Conservation (phyloP, 2,888 invertebrate species). For the Hydraecia micacea region DNA sequence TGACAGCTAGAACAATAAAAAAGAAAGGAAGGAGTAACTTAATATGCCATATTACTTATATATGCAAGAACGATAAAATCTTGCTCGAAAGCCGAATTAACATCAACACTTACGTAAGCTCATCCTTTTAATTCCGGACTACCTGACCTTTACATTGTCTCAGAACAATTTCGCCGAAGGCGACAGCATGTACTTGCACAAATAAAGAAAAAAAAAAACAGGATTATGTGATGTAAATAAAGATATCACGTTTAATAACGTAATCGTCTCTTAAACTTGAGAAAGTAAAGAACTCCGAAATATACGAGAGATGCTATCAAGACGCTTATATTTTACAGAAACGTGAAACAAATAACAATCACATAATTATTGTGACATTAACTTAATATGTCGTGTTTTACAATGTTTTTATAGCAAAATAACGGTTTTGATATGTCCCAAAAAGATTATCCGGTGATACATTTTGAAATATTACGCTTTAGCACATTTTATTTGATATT, state of each 20-base stretch:
- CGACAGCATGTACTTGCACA: constrained; percentile 24
- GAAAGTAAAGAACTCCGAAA: constrained; percentile 67
- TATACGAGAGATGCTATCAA: constrained; percentile 62
- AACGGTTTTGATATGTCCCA: constrained; percentile 27
- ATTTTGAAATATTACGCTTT: constrained; percentile 34
- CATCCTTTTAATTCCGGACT: constrained; percentile 36
- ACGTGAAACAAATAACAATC: constrained; percentile 67
- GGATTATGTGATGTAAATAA: constrained; percentile 65
- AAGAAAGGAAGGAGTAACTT: constrained; percentile 33
- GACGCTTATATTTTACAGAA: constrained; percentile 55
- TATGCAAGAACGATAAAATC: constrained; percentile 48
- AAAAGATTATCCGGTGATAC: constrained; percentile 44
- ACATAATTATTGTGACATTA: constrained; percentile 51
- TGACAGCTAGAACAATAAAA: constrained; percentile 25
- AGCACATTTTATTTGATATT: constrained; percentile 19
- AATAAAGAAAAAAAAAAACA: constrained; percentile 45
- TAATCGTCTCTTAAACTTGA: constrained; percentile 63
- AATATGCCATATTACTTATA: constrained; percentile 39
- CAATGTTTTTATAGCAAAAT: constrained; percentile 38
- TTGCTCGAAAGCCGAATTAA: constrained; percentile 37
- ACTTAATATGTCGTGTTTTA: constrained; percentile 32
- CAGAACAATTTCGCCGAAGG: constrained; percentile 43
- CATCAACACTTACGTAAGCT: constrained; percentile 45
- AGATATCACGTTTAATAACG: constrained; percentile 69
- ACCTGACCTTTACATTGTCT: constrained; percentile 59